Base-by-base conservation (phyloP, 2,113 vertebrate genomes). In the Chlamydotis undulata region DNA sequence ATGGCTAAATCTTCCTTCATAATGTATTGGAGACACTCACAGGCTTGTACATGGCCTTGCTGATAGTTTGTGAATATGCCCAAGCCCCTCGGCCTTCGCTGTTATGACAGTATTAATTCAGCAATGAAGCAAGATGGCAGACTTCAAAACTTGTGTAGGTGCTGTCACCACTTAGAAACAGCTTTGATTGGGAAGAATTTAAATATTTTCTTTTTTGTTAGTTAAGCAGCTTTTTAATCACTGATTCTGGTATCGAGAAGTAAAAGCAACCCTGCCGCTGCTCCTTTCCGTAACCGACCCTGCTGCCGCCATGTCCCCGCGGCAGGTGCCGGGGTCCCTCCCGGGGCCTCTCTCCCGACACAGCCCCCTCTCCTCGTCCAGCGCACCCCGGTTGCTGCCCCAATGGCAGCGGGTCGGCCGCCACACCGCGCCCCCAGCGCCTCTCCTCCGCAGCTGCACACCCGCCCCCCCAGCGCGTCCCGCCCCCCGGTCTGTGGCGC, bases 31-130 rank as follows among this genome's bases (percentile, higher is more conserved):
- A 75, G 70, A 35, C 19, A 3, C 53, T 24, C 0, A 2, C 3
- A 6, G 47, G 31, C 41, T 31, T 23, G 3, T 4, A 16, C 1
- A 1, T 3, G 18, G 12, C 29, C 26, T 41, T 33, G 26, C 35
- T 2, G 1, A 2, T 7, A 1, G 35, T 25, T 25, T 7, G 14
- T 22, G 50, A 12, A 10, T 5, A 4, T 2, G 18, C 19, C 10
- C 21, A 9, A 80, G 60, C 26, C n/a, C 43, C 0, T 14, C 3
- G 26, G 17, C 43, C 23, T 13, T 24, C 4, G 0, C 15, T 8
- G 31, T n/a, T 57, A 7, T 37, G 37, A 9, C 25, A 8, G 6
- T 5, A 4, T 2, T 19, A 13, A 6, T 23, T 29, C 39, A 18
- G 15, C 13, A 31, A 19, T 1, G 2, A 28, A 12, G 21, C 52